Evolutionary conservation across 2,888 invertebrate species (phyloP), one percentile per base, ranked within the genome.

Genomic region (Melinopterus prodromus): DNA sequence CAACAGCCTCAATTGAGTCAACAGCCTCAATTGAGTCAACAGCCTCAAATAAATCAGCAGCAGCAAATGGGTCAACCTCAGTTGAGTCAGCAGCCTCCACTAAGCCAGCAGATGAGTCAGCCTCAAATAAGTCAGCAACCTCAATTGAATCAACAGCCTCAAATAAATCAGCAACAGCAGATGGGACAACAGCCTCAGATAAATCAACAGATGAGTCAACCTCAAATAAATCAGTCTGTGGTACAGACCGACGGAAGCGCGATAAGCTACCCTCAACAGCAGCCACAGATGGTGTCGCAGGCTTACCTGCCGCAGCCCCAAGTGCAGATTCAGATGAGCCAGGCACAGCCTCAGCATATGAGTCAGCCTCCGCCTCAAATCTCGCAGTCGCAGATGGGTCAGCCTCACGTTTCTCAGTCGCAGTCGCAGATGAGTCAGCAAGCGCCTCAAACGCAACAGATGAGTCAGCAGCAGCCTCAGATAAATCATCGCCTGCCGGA

Each of bases 221-320:
- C 84, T 77, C 83, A 78, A 69, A 38, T 38, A 38, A 38, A 6
- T 6, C 38, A 53, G 53, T 12, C 7, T 53, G 53, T 26, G 26
- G 26, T 26, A 26, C 26, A 26, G 26, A 26, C 26, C 26, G 26
- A 26, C 26, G 26, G 26, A 26, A 3, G 26, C 3, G 26, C 26
- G 26, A 26, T 26, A 1, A 26, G 26, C 26, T 26, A 26, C 3
- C 26, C 26, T 26, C 26, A 26, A 26, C 26, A 26, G 26, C 26
- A 26, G 26, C 26, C 26, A 26, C 26, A 26, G 26, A 26, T 26
- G 26, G 26, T 26, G 2, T 3, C 26, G 3, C 26, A 26, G 26
- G 37, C 80, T 38, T 79, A 78, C 74, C 87, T 90, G 1, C 85
- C 90, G 90, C 89, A 90, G 90, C 90, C 91, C 90, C 87, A 91